Base-by-base conservation (phyloP, 1,140 invertebrate genomes). In the Cataglyphis hispanica region DNA sequence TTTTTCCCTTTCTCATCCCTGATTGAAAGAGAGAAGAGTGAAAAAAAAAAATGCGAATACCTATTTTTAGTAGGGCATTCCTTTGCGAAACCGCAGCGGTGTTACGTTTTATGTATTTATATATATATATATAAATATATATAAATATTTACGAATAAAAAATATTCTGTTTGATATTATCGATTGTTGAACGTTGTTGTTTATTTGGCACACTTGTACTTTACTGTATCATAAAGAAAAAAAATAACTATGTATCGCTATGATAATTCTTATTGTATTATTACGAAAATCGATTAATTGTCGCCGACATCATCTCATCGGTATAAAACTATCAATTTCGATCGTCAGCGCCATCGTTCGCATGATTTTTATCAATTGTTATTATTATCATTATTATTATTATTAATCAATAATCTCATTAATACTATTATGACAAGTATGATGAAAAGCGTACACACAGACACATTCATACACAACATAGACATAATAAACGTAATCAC, bases 161-260 rank as follows among this genome's bases (percentile, higher is more conserved):
- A 50, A 92, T 93, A 93, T 93, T 94, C 91, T 94, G 93, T 94
- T 94, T 94, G 92, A 94, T 94, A 94, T 94, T 94, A 94, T 94
- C 91, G 86, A 93, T 94, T 94, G 94, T 94, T 94, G 89, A 94
- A 91, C 93, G 88, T 94, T 94, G 93, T 94, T 94, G 93, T 94
- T 94, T 94, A 94, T 92, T 94, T 94, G 93, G 94, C 94, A 94
- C 92, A 89, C 92, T 74, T 94, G 94, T 94, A 94, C 94, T 94
- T 94, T 94, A 94, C 84, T 94, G 93, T 94, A 94, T 93, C 90
- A 94, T 94, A 94, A 88, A 89, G n/a, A 58, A 58, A 40, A 70
- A n/a, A 69, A 25, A 3, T 37, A 80, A 60, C 70, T 92, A 92
- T 87, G 86, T 90, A 92, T 88, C 76, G 87, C 88, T 93, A 91